Evolutionary conservation across 2,113 vertebrate species (phyloP).

Genomic region (Tonatia bakeri): DNA sequence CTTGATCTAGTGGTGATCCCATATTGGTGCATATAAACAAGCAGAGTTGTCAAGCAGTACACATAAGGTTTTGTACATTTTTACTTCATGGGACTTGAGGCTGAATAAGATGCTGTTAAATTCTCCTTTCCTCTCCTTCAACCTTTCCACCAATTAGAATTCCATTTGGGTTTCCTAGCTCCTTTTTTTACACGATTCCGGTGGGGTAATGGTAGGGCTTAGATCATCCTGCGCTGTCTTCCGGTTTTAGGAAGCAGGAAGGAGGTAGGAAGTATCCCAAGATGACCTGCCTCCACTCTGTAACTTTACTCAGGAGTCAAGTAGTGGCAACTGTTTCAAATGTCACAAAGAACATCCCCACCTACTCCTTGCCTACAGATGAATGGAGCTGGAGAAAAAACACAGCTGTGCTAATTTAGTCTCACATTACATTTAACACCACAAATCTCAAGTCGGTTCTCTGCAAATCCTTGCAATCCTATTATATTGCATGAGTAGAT

Average conservation of each 20-base stretch:
- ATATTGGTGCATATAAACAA: not conserved
- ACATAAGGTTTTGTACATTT: not conserved
- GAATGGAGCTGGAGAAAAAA: slow-evolving; percentile 20
- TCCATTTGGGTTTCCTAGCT: not conserved
- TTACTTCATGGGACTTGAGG: not conserved
- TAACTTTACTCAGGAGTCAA: slow-evolving; percentile 44
- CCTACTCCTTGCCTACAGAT: slow-evolving; percentile 42
- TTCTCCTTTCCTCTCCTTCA: not conserved
- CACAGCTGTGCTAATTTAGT: slow-evolving; percentile 30
- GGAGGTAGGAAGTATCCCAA: not conserved
- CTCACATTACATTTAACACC: not conserved
- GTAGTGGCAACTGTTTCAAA: slow-evolving; percentile 20
- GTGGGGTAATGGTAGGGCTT: not conserved
- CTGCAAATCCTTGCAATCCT: slow-evolving; percentile 10
- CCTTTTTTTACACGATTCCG: not conserved
- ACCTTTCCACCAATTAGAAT: not conserved
- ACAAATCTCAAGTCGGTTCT: not conserved
- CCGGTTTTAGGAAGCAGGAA: not conserved
- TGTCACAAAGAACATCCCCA: slow-evolving; percentile 20
- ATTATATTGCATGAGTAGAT: not conserved
- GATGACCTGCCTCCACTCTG: not conserved
- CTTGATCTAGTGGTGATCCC: not conserved
- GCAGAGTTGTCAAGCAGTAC: not conserved
- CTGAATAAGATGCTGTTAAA: not conserved
- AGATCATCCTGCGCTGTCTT: not conserved